Conservation (phyloP, 2,113 vertebrate genomes). For the Beaufortia kweichowensis region DNA sequence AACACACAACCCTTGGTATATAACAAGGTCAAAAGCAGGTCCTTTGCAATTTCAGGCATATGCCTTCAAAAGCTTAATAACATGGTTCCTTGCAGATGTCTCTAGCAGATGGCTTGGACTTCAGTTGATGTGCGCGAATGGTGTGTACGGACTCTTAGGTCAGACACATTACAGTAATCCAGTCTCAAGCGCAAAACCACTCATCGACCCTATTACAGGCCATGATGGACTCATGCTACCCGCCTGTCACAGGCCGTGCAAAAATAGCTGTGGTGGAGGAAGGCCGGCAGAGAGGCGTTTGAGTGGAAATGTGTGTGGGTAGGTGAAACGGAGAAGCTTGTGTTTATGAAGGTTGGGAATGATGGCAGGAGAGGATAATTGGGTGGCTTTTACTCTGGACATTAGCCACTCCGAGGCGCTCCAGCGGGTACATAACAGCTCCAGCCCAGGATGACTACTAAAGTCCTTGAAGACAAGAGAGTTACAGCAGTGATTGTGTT, state of each 20-base stretch:
- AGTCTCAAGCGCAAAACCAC: constrained; percentile 50
- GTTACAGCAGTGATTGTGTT: constrained; percentile 50
- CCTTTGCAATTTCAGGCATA: neutral
- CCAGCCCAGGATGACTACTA: constrained; percentile 6
- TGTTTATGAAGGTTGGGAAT: constrained; percentile 52
- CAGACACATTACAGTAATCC: constrained; percentile 48
- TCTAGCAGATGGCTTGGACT: constrained; percentile 38
- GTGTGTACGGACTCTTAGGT: constrained; percentile 41
- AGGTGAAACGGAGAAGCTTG: constrained; percentile 32
- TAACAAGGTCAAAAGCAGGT: neutral
- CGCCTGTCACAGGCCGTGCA: constrained; percentile 20
- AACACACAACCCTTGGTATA: neutral
- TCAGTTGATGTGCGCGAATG: constrained; percentile 7
- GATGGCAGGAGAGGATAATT: constrained; percentile 52
- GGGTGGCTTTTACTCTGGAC: constrained; percentile 43
- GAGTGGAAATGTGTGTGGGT: constrained; percentile 42
- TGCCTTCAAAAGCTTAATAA: neutral
- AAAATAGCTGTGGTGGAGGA: constrained; percentile 46
- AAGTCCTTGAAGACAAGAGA: constrained; percentile 51
- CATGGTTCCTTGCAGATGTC: constrained; percentile 27
- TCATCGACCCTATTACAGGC: constrained; percentile 44
- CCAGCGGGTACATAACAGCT: constrained; percentile 27
- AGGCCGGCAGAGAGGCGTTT: constrained; percentile 4
- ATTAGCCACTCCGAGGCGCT: constrained; percentile 41
- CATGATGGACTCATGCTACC: constrained; percentile 36